Evolutionary conservation across 2,113 vertebrate species (phyloP).

Genomic region (Hylia prasina): DNA sequence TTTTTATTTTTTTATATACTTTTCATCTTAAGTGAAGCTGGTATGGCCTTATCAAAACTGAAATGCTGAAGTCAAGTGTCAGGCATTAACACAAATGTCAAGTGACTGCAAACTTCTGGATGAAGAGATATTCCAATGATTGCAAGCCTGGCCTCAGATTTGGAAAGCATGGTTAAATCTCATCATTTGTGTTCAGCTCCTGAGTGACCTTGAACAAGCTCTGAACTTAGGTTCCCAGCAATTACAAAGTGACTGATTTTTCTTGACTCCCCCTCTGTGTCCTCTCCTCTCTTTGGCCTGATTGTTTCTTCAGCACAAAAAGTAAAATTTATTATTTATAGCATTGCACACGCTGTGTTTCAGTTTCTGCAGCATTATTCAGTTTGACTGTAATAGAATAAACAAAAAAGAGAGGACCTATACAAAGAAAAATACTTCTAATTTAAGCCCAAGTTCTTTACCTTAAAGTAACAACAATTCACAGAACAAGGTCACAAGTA

Average conservation of each 20-base stretch:
- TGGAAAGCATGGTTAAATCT: not conserved
- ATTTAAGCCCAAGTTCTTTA: not conserved
- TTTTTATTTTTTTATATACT: not conserved
- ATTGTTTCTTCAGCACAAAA: not conserved
- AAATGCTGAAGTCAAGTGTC: conserved; percentile 27
- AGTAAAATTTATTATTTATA: not conserved
- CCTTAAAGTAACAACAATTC: not conserved
- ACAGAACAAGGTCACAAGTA: not conserved
- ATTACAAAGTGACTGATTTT: not conserved
- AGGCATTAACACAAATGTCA: conserved; percentile 48
- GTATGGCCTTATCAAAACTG: conserved; percentile 16
- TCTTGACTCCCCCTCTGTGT: not conserved
- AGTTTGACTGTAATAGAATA: not conserved
- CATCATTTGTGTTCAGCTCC: not conserved
- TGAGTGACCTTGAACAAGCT: not conserved
- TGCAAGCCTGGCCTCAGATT: not conserved
- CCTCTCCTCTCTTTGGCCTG: not conserved
- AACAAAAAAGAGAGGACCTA: not conserved
- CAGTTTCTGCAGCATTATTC: not conserved
- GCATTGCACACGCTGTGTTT: not conserved
- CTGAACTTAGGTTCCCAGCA: not conserved
- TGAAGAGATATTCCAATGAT: conserved; percentile 9
- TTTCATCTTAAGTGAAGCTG: not conserved
- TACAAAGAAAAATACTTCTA: not conserved
- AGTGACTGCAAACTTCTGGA: conserved; percentile 24